Conservation (phyloP, 1,140 invertebrate species). For the Arion vulgaris region DNA sequence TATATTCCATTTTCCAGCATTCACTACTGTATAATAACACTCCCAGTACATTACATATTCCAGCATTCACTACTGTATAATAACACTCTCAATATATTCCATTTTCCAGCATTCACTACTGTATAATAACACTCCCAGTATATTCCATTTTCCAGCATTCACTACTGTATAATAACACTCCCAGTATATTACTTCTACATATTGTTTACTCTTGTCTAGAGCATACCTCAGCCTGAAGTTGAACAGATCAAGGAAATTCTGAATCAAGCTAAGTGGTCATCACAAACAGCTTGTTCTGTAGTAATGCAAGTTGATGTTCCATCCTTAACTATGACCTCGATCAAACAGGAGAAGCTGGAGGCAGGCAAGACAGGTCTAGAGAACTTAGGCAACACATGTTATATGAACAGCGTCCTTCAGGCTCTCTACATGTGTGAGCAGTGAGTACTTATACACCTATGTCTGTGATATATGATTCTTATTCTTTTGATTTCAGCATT, state of each 20-base stretch:
- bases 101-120: too few species aligned
- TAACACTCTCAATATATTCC: too few species aligned
- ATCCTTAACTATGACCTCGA: not conserved
- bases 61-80: too few species aligned
- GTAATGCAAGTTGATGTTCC: not conserved
- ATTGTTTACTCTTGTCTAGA: too few species aligned
- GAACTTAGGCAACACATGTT: constrained; percentile 78
- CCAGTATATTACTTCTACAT: too few species aligned
- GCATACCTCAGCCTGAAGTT: constrained; percentile 44
- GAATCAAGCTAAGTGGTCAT: constrained; percentile 51
- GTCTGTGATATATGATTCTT: not conserved
- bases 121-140: too few species aligned
- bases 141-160: too few species aligned
- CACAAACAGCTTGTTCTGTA: constrained; percentile 37
- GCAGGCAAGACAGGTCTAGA: constrained; percentile 78
- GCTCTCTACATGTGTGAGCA: constrained; percentile 85
- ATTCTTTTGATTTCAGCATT: too few species aligned
- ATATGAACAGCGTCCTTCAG: constrained; percentile 72
- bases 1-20: too few species aligned
- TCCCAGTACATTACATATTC: too few species aligned
- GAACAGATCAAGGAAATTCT: constrained; percentile 54
- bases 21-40: too few species aligned
- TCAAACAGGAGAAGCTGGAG: constrained; percentile 57
- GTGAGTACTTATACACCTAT: constrained; percentile 75
- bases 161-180: too few species aligned